phyloP scores from a whole-genome alignment of 2,113 vertebrate species.

The Pseudolaguvia tuberculata region DNA sequence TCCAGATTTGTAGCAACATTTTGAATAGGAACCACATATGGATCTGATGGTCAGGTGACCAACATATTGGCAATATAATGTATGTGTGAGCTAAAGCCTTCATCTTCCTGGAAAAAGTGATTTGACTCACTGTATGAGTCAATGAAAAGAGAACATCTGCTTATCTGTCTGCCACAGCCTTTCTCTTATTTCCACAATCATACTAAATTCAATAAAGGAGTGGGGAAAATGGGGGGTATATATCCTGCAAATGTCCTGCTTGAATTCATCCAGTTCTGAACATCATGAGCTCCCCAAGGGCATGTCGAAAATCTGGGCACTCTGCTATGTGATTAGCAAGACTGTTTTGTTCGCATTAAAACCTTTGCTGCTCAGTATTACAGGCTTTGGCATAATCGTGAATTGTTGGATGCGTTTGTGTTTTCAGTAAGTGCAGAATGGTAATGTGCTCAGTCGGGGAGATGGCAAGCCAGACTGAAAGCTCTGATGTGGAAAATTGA shows the following conservation, averaged over 20 bases:
- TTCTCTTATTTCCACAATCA: slow-evolving; percentile 3
- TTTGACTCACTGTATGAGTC: slow-evolving; percentile 15
- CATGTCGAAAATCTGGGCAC: not conserved
- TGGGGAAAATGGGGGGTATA: no score
- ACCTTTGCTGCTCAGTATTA: slow-evolving; percentile 3
- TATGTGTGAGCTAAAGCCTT: not conserved
- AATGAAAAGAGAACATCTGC: slow-evolving; percentile 26
- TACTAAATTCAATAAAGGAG: no score
- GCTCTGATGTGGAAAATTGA: slow-evolving; percentile 16
- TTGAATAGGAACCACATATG: no score
- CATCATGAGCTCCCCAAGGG: not conserved
- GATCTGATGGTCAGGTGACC: no score
- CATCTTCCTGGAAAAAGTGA: slow-evolving; percentile 11
- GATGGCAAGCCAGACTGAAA: slow-evolving; percentile 5
- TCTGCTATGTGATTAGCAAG: not conserved
- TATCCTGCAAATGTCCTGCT: slow-evolving; percentile 8
- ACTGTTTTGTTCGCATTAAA: slow-evolving; percentile 6
- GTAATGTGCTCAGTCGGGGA: slow-evolving; percentile 11
- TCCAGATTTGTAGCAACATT: no score
- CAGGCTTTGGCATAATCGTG: slow-evolving; percentile 28
- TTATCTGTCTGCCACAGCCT: slow-evolving; percentile 43
- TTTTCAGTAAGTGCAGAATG: slow-evolving; percentile 12
- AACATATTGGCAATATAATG: no score
- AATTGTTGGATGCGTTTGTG: slow-evolving; percentile 21
- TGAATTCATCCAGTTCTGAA: not conserved